Conservation (phyloP, 1,140 invertebrate species). For the Solen grandis region DNA sequence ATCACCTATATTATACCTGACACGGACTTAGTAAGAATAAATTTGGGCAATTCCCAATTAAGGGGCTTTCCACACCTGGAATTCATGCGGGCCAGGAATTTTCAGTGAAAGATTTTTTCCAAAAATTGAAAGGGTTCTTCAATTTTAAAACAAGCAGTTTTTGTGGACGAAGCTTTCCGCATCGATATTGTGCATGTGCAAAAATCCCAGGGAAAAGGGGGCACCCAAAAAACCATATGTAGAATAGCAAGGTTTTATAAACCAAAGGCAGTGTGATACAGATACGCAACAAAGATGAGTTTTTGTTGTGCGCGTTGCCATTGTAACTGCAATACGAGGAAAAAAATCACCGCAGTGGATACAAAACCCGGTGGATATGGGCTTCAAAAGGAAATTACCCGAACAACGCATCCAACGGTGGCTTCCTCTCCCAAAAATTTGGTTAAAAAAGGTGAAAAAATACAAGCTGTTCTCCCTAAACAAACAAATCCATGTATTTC, state of each 20-base stretch:
- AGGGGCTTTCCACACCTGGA: not conserved
- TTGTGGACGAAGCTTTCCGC: not conserved
- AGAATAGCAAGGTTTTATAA: not conserved
- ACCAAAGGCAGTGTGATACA: conserved; percentile 8
- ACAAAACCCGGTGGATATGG: conserved; percentile 1
- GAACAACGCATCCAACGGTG: not conserved
- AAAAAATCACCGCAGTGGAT: conserved; percentile 41
- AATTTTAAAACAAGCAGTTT: conserved; percentile 17
- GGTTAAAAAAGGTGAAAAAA: conserved; percentile 9
- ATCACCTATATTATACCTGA: not conserved
- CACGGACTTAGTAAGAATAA: conserved; percentile 3
- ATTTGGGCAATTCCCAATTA: not conserved
- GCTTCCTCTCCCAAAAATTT: not conserved
- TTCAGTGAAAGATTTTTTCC: not conserved
- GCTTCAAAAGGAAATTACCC: too few species aligned
- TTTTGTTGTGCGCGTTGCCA: conserved; percentile 16
- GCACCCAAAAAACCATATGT: not conserved
- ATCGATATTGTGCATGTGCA: conserved; percentile 14
- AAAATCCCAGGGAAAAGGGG: not conserved
- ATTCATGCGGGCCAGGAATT: not conserved
- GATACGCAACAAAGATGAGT: conserved; percentile 7
- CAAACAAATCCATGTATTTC: conserved; percentile 1
- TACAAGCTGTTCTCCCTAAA: not conserved
- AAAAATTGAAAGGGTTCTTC: too few species aligned
- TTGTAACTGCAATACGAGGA: conserved; percentile 1